phyloP scores from a whole-genome alignment of 2,888 invertebrate species.

The Drosophila testacea region DNA sequence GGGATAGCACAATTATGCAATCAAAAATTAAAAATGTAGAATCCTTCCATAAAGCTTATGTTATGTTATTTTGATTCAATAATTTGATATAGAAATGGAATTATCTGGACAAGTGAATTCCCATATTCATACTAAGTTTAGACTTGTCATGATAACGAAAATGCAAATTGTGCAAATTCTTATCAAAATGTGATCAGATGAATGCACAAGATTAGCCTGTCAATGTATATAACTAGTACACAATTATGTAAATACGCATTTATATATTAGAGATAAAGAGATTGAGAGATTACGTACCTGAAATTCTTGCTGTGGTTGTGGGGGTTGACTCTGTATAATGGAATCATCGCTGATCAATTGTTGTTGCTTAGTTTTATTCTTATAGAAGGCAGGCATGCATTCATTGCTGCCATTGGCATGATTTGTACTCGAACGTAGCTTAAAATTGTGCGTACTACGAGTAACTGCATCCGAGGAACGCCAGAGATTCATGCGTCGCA shows the following conservation, averaged over 20 bases:
- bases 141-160: too few species aligned
- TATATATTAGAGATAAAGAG: neutral
- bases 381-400: conserved; percentile 83
- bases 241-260: neutral
- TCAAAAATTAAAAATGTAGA: too few species aligned
- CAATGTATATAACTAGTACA: neutral
- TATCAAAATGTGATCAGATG: conserved; percentile 21
- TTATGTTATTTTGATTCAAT: too few species aligned
- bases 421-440: conserved; percentile 23
- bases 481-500: conserved; percentile 78
- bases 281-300: conserved; percentile 63
- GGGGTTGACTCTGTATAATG: conserved; percentile 81
- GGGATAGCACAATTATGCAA: too few species aligned
- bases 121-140: too few species aligned
- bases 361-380: conserved; percentile 74
- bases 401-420: conserved; percentile 58
- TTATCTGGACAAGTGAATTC: too few species aligned
- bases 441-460: conserved; percentile 28
- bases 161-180: conserved; percentile 1
- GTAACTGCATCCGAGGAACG: conserved; percentile 36
- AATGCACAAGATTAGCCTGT: conserved; percentile 8
- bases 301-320: conserved; percentile 76
- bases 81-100: too few species aligned
- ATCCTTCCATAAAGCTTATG: too few species aligned
- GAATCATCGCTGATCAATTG: conserved; percentile 74